A percentile compares a stretch with the other conserved stretches of the same genome.
Evolutionary conservation across 2,113 vertebrate species (phyloP).

Genomic region (Chaetura pelagica): DNA sequence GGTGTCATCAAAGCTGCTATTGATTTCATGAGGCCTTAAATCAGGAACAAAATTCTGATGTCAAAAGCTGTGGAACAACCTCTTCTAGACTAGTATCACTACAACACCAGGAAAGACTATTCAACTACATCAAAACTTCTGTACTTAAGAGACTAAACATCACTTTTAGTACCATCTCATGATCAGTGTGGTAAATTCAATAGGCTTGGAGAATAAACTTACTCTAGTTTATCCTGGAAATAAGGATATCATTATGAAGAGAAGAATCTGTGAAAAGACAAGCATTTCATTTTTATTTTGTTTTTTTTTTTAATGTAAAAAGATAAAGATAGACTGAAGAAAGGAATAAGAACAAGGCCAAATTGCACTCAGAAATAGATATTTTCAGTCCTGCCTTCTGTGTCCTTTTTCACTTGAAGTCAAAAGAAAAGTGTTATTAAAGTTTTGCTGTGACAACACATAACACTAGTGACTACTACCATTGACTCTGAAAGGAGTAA

Average conservation of each 20-base stretch:
- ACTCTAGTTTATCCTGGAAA: not conserved
- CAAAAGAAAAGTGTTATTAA: not conserved
- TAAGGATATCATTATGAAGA: not conserved
- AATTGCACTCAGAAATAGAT: not conserved
- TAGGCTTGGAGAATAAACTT: not conserved
- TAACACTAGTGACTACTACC: not conserved
- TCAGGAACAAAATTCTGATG: not conserved
- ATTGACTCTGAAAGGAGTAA: not conserved
- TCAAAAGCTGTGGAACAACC: not conserved
- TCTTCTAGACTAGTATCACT: not conserved
- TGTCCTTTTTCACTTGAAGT: not conserved
- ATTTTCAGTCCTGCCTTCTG: not conserved
- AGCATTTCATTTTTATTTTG: not conserved
- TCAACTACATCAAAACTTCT: not conserved
- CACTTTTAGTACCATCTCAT: not conserved
- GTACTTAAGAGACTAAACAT: not conserved
- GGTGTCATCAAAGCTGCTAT: not conserved
- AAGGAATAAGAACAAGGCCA: not conserved
- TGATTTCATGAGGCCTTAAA: not conserved
- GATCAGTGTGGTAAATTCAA: not conserved
- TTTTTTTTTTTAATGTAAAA: not conserved
- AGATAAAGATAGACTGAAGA: not conserved
- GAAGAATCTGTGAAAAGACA: not conserved
- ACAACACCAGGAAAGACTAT: not conserved
- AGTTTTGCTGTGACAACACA: not conserved